Conservation (phyloP, 1,140 invertebrate species). For the Lasioglossum baleicum region DNA sequence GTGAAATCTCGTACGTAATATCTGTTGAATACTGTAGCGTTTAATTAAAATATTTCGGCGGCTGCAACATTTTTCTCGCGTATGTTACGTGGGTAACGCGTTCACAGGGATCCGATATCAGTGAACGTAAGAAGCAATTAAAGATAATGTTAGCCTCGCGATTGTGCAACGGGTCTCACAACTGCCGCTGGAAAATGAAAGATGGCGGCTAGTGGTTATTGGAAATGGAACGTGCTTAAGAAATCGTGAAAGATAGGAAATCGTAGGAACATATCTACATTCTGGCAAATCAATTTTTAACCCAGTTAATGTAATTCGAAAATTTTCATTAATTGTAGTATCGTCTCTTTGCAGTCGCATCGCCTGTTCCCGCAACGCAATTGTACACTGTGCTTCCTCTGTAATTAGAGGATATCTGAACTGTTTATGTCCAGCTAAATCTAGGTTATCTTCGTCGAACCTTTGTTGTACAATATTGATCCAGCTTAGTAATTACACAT, state of each 20-base stretch:
- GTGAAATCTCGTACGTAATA: background rate
- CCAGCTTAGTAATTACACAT: too few species aligned
- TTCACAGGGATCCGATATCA: background rate
- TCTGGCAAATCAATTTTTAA: too few species aligned
- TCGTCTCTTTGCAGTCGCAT: too few species aligned
- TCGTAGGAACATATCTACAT: too few species aligned
- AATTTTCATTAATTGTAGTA: too few species aligned
- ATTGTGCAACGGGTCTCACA: background rate
- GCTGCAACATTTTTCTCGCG: background rate
- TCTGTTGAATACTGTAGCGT: background rate
- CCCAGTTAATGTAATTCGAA: too few species aligned
- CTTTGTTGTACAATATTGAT: too few species aligned
- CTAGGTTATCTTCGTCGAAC: too few species aligned
- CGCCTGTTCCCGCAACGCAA: too few species aligned
- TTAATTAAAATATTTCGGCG: background rate
- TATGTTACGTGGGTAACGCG: background rate
- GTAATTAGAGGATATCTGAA: too few species aligned
- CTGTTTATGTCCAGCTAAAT: too few species aligned
- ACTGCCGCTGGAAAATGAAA: background rate
- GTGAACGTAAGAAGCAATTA: slow-evolving; percentile 5
- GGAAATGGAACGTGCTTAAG: background rate
- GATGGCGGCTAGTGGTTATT: background rate
- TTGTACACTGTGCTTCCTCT: too few species aligned
- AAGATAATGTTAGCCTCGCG: background rate
- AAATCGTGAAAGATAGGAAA: background rate